Evolutionary conservation across 2,113 vertebrate species (phyloP).

Genomic region (Pterocles burchelli): DNA sequence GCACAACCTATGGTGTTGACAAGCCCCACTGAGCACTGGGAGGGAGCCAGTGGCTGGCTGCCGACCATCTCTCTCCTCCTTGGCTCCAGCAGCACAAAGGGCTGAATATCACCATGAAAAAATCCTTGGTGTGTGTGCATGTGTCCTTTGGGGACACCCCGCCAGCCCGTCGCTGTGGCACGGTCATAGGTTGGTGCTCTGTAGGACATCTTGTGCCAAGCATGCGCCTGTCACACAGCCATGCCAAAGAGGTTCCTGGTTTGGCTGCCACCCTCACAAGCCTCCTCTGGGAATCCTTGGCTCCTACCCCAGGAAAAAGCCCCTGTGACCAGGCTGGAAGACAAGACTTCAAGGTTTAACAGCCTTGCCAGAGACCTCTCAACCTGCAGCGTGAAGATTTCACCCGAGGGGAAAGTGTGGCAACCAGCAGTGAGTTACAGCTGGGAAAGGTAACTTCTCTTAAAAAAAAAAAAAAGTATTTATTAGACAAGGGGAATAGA

Average conservation of each 20-base stretch:
- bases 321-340: not conserved
- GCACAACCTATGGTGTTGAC: constrained; percentile 44
- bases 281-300: not conserved
- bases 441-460: not conserved
- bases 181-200: not conserved
- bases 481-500: not conserved
- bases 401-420: not conserved
- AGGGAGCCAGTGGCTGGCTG: constrained; percentile 11
- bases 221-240: not conserved
- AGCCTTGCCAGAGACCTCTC: not conserved
- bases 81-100: constrained; percentile 6
- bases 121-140: rapidly evolving
- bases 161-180: not conserved
- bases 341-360: not conserved
- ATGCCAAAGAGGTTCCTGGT: not conserved
- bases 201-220: not conserved
- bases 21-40: constrained; percentile 16
- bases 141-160: not conserved
- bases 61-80: not conserved
- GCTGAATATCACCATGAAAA: not conserved
- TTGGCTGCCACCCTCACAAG: not conserved
- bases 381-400: not conserved
- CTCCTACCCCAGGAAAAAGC: not conserved
- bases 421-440: not conserved
- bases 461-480: not conserved